Evolutionary conservation across 2,888 invertebrate genomes (phyloP), one percentile per base, ranked within the genome.

Genomic region (Emmelina monodactyla): DNA sequence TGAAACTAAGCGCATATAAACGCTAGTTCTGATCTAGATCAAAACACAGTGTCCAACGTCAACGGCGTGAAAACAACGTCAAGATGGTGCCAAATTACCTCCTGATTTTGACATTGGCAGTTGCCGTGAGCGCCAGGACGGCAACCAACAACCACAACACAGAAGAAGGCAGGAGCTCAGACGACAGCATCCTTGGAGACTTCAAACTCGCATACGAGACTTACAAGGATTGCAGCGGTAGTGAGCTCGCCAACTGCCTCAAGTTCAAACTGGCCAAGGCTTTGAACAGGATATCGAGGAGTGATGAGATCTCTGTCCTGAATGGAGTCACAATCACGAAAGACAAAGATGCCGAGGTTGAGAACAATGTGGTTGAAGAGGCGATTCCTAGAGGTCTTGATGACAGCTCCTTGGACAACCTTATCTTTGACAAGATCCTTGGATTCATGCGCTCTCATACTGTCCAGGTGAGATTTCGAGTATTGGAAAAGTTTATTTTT

Each of bases 181-280:
- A 80, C 34, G 78, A 78, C 42, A 62, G 55, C 48, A 62, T 83
- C 44, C 69, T 88, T 43, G 85, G 86, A 43, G 91, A 91, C 51
- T 67, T 91, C 4, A 84, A 87, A 49, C 83, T 87, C 52, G 84
- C 89, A 44, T 91, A 89, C 55, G 89, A 89, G 59, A 84, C 90
- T 43, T 92, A 92, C 69, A 89, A 88, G 63, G 91, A 92, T 52
- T 92, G 92, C 73, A 82, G 88, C 39, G 84, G 85, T 34, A 73
- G 83, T 41, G 88, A 88, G 45, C 62, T 89, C 16, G 80, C 87
- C 2, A 85, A 88, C 39, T 93, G 92, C 49, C 75, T 93, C 34
- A 92, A 92, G 63, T 69, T 91, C 40, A 92, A 92, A 59, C 66
- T 92, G 33, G 82, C 91, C n/a, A 84, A 88, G 14, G 87, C 89